A percentile compares a stretch with the other conserved stretches of the same genome.
These are phyloP conservation scores for Aphidius ervi DNA, from an alignment of 1,140 invertebrate genomes.

Conservation along the genomic window DNA sequence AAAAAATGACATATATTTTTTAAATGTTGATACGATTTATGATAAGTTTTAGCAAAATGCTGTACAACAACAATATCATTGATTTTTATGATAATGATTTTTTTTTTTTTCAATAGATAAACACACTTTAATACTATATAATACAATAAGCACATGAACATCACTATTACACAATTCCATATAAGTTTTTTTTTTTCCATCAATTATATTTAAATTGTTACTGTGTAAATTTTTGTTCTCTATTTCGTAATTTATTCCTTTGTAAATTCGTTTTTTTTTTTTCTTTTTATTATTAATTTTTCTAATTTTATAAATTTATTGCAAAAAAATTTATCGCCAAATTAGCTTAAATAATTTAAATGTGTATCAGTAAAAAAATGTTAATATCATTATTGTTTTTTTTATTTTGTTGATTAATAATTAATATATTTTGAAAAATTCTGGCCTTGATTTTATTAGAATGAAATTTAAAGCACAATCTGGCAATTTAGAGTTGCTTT, in stretches of 20 bases:
- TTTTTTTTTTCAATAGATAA: conserved; percentile 22
- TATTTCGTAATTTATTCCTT: conserved; percentile 16
- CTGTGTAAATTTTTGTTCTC: conserved; percentile 42
- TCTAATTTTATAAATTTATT: neutral
- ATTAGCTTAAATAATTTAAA: too few species aligned
- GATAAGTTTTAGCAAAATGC: conserved; percentile 35
- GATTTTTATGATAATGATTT: too few species aligned
- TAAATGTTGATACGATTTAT: conserved; percentile 10
- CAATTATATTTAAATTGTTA: conserved; percentile 19
- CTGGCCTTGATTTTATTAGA: too few species aligned
- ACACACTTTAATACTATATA: conserved; percentile 47
- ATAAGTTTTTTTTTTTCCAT: conserved; percentile 28
- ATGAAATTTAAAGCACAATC: too few species aligned
- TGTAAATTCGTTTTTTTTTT: conserved; percentile 23
- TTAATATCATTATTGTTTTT: too few species aligned
- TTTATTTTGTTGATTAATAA: too few species aligned
- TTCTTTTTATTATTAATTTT: neutral
- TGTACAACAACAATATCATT: conserved; percentile 35
- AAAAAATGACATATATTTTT: too few species aligned
- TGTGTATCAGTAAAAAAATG: too few species aligned
- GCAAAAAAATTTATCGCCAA: too few species aligned
- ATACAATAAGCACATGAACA: conserved; percentile 49
- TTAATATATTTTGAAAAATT: too few species aligned
- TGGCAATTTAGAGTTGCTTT: too few species aligned
- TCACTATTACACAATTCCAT: conserved; percentile 45